phyloP scores from a whole-genome alignment of 2,113 vertebrate genomes.

The Rattus rattus region DNA sequence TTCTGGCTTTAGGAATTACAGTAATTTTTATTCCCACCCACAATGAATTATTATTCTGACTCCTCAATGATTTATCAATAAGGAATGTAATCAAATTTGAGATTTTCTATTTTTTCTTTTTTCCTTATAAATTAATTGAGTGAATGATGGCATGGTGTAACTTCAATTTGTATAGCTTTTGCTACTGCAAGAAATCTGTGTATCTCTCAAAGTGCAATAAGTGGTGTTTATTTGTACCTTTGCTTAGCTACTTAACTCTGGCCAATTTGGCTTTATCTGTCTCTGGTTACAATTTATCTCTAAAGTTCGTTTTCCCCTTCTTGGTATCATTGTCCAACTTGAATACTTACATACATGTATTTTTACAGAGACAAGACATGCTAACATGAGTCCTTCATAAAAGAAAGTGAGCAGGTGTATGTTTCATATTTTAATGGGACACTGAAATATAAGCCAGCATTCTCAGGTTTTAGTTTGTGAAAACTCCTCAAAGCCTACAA shows the following conservation, averaged over 20 bases:
- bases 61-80: neutral
- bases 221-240: neutral
- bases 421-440: neutral
- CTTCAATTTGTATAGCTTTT: constrained; percentile 28
- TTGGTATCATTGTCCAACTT: neutral
- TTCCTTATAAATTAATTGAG: neutral
- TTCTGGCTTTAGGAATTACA: neutral
- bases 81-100: neutral
- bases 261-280: neutral
- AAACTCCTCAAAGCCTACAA: neutral
- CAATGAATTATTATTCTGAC: neutral
- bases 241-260: neutral
- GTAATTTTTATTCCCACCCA: neutral
- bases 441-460: neutral
- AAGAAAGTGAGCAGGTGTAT: neutral
- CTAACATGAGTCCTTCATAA: neutral
- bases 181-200: neutral
- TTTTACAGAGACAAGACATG: neutral
- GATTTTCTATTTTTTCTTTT: neutral
- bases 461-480: neutral
- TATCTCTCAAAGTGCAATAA: neutral
- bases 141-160: neutral
- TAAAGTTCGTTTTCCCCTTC: no score
- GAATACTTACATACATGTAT: neutral
- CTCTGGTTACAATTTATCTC: neutral